phyloP scores from a whole-genome alignment of 2,113 vertebrate genomes.

The Sturnus vulgaris region DNA sequence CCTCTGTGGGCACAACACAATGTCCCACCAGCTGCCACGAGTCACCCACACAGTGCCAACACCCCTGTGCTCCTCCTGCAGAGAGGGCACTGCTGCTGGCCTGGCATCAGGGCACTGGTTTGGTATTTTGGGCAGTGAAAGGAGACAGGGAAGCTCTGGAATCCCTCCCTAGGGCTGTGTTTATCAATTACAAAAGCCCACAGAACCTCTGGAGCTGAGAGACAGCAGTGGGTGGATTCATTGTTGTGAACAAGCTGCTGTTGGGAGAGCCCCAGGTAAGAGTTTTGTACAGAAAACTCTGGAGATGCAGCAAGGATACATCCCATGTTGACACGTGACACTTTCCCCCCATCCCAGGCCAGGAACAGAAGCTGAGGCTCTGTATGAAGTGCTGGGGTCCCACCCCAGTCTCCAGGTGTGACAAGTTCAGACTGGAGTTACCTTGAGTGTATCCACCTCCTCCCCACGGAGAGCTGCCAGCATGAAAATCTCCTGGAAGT shows the following conservation, averaged over 20 bases:
- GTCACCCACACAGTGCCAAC: not conserved
- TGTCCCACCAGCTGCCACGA: not conserved
- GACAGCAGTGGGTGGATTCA: not conserved
- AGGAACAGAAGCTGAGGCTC: not conserved
- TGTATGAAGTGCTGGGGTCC: not conserved
- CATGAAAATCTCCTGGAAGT: conserved; percentile 96
- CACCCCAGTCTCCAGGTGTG: not conserved
- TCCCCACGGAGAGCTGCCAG: conserved; percentile 81
- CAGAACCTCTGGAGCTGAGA: not conserved
- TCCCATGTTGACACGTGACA: fast-evolving
- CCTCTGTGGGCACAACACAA: conserved; percentile 61
- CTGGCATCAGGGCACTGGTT: not conserved
- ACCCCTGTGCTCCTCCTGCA: not conserved
- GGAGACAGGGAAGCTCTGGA: not conserved
- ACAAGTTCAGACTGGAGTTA: conserved; percentile 10
- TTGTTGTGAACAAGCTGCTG: not conserved
- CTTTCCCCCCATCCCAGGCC: not conserved
- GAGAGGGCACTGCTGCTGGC: not conserved
- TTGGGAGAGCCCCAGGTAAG: not conserved
- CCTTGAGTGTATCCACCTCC: conserved; percentile 89
- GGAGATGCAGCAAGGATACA: fast-evolving
- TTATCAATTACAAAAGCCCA: not conserved
- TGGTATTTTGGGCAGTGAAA: not conserved
- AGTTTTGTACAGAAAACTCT: not conserved
- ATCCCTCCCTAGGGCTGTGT: not conserved